These are phyloP conservation scores for Calliphora vomitoria DNA, from an alignment of 2,888 invertebrate genomes.

Conservation along the genomic window DNA sequence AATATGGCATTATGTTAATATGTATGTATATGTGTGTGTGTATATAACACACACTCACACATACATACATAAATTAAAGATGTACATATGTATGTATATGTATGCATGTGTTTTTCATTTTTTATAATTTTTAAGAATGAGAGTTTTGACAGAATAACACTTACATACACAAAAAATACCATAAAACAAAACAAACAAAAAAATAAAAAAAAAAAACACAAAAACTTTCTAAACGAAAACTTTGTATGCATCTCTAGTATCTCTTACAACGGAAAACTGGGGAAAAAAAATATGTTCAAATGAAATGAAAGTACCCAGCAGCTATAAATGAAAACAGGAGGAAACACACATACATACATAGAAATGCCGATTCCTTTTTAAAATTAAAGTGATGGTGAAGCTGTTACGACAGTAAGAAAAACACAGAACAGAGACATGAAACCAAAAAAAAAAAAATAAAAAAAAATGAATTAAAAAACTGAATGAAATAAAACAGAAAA, in stretches of 20 bases:
- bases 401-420: conserved; percentile 12
- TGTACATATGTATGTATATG: conserved; percentile 1
- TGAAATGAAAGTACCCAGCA: conserved; percentile 52
- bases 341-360: conserved; percentile 28
- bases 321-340: conserved; percentile 51
- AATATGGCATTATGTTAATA: neutral
- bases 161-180: conserved; percentile 43
- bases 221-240: conserved; percentile 67
- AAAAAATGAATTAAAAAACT: conserved; percentile 28
- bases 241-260: conserved; percentile 66
- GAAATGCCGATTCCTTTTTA: conserved; percentile 25
- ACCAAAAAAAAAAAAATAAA: conserved; percentile 44
- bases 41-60: neutral
- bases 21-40: neutral
- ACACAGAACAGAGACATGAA: conserved; percentile 1
- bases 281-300: conserved; percentile 16
- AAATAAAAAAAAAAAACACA: conserved; percentile 3
- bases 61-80: neutral
- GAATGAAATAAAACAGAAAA: conserved; percentile 5
- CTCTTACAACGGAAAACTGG: conserved; percentile 49
- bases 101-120: conserved; percentile 5
- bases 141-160: conserved; percentile 60
- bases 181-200: conserved; percentile 42
- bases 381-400: conserved; percentile 37
- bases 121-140: conserved; percentile 45